Base-by-base conservation (phyloP, 2,888 invertebrate genomes). In the Leptopilina myrica region DNA sequence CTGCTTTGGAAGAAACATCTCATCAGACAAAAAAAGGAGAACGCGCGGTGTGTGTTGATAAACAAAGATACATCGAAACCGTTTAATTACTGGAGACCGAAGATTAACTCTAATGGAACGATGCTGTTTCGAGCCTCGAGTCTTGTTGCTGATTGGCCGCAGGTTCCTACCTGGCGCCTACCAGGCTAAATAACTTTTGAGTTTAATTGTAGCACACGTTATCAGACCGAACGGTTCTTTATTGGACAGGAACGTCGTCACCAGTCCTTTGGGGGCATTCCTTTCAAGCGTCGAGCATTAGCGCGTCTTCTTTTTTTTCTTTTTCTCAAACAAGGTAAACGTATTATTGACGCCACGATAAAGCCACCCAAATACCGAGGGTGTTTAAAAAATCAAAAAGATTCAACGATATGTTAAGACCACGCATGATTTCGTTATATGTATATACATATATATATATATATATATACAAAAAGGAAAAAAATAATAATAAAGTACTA, bases 41-140 rank as follows among this genome's bases (percentile, higher is more conserved):
- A 84, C 80, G 80, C 82, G 78, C 49, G 49, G 49, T 49, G 75
- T 82, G 83, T 75, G 65, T 82, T 87, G 88, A 88, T 88, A 88
- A 89, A 89, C 88, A 88, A 88, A 87, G 86, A 86, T 88, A 88
- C 88, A 89, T 87, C 86, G 87, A 84, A 88, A 90, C 87, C 88
- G 88, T 90, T 90, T 90, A 91, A 90, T 90, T 90, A 89, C 88
- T 85, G 81, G 79, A 81, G 83, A 81, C 82, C 85, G 80, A 83
- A 89, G 88, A 90, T 90, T 90, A 90, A 87, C 88, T 86, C 89
- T 90, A 90, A 90, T 90, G 90, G 90, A 89, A 88, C 86, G 88
- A 85, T 83, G 86, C 84, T 88, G 87, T 88, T 89, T 86, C 84
- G 79, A 49, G 20, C 78, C 80, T 82, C 56, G 75, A 69, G 75